phyloP scores from a whole-genome alignment of 2,113 vertebrate species.

The Pelodiscus sinensis region DNA sequence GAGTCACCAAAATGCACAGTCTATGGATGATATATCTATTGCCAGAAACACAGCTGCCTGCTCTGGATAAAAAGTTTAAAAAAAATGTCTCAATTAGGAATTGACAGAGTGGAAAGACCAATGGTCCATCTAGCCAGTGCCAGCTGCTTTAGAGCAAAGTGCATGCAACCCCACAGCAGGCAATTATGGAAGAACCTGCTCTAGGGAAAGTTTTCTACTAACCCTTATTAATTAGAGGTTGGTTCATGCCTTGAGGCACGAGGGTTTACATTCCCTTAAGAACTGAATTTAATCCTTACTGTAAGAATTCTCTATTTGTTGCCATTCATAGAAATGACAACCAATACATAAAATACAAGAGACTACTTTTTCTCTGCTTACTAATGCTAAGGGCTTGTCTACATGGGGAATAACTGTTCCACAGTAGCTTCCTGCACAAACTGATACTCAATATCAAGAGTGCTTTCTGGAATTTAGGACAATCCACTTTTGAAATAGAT shows the following conservation, averaged over 20 bases:
- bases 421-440: neutral
- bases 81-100: neutral
- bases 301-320: neutral
- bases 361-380: neutral
- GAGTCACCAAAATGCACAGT: neutral
- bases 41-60: neutral
- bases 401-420: neutral
- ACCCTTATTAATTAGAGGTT: neutral
- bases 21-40: neutral
- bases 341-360: neutral
- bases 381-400: neutral
- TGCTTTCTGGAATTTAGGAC: neutral
- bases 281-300: constrained; percentile 25
- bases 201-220: neutral
- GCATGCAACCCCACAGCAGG: neutral
- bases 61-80: neutral
- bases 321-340: accelerated
- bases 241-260: neutral
- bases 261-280: neutral
- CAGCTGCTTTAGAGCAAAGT: neutral
- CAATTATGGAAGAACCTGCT: accelerated
- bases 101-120: neutral
- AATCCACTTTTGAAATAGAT: neutral
- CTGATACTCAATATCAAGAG: neutral
- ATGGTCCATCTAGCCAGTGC: neutral